A percentile compares a stretch with the other conserved stretches of the same genome.
Conservation (phyloP, 2,888 invertebrate species). For the Melinaea marsaeus region DNA sequence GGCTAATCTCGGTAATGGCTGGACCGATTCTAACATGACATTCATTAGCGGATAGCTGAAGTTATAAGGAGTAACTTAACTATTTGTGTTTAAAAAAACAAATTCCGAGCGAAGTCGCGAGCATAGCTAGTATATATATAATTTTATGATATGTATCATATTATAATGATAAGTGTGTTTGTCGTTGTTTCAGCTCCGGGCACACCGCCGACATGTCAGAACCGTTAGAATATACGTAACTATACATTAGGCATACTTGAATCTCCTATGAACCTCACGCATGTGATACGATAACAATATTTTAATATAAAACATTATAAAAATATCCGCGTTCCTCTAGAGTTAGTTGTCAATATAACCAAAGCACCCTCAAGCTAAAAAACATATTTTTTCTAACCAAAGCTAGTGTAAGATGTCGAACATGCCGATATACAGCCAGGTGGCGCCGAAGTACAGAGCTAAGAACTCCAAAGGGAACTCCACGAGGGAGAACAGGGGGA, state of each 20-base stretch:
- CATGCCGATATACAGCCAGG: slow-evolving; percentile 74
- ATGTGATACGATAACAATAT: slow-evolving; percentile 49
- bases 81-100: no score
- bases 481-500: slow-evolving; percentile 39
- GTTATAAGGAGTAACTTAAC: no score
- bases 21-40: no score
- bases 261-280: slow-evolving; percentile 37
- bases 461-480: slow-evolving; percentile 46
- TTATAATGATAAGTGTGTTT: slow-evolving; percentile 1
- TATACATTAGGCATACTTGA: slow-evolving; percentile 33
- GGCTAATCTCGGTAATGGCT: no score
- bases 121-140: no score
- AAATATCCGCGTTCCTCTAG: slow-evolving; percentile 62
- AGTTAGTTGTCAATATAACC: slow-evolving; percentile 60
- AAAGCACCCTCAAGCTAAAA: slow-evolving; percentile 44
- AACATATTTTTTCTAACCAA: slow-evolving; percentile 51
- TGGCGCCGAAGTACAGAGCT: slow-evolving; percentile 62
- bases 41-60: no score
- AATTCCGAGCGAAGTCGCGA: no score
- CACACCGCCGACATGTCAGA: not conserved
- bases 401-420: slow-evolving; percentile 72
- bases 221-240: slow-evolving; percentile 8
- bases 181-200: slow-evolving; percentile 27
- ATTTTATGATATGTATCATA: not conserved
- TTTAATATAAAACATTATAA: slow-evolving; percentile 39